Conservation (phyloP, 2,113 vertebrate genomes). For the Mionectes macconnelli region DNA sequence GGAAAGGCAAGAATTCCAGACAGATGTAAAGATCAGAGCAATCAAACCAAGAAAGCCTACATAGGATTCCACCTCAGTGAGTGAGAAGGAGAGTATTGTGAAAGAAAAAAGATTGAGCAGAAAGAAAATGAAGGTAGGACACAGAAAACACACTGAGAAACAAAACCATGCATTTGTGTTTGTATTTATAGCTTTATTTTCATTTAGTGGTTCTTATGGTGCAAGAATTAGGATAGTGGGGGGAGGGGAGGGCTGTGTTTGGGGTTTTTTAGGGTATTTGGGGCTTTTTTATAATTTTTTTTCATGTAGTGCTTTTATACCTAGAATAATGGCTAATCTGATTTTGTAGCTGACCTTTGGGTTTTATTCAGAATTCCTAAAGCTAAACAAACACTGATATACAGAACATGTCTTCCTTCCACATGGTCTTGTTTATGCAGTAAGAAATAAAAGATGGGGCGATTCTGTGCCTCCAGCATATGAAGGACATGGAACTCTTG, state of each 20-base stretch:
- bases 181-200: neutral
- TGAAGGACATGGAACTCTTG: neutral
- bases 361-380: neutral
- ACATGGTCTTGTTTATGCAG: neutral
- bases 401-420: neutral
- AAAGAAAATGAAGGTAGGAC: neutral
- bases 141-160: neutral
- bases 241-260: rapidly evolving
- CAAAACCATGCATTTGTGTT: neutral
- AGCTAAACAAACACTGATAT: neutral
- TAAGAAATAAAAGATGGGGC: neutral
- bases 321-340: neutral
- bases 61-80: neutral
- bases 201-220: neutral
- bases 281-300: neutral
- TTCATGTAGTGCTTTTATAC: neutral
- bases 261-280: rapidly evolving
- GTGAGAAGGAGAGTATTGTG: neutral
- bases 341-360: neutral
- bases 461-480: neutral
- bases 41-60: neutral
- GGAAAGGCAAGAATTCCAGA: neutral
- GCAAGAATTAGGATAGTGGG: neutral
- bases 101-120: neutral
- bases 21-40: neutral